Conservation (phyloP, 2,797 vertebrate species). For the Tenualosa ilisha region DNA sequence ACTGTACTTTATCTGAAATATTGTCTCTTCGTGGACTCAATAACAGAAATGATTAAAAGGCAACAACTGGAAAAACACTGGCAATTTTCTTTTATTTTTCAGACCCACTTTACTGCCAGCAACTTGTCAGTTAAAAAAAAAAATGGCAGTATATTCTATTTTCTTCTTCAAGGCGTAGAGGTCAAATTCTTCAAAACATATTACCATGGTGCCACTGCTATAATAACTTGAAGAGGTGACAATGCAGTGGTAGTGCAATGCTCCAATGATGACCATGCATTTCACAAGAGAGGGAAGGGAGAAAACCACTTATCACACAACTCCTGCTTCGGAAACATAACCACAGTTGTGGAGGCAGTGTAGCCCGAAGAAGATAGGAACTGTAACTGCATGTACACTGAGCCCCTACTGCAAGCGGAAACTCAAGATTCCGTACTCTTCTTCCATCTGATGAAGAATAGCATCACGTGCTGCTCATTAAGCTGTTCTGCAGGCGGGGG, state of each 20-base stretch:
- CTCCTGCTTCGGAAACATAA: background rate
- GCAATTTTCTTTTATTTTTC: background rate
- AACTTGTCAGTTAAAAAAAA: background rate
- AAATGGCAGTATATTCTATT: background rate
- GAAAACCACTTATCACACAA: background rate
- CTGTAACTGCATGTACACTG: background rate
- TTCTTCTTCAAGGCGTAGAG: background rate
- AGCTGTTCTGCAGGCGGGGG: constrained; percentile 64
- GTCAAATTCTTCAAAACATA: constrained; percentile 43
- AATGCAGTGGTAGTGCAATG: constrained; percentile 46
- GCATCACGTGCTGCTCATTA: constrained; percentile 69
- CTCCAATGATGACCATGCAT: background rate
- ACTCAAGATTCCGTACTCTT: background rate
- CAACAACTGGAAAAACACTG: background rate
- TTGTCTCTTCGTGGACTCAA: background rate
- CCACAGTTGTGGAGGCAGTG: background rate
- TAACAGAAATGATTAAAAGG: background rate
- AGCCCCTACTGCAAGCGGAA: background rate
- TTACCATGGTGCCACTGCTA: constrained; percentile 68
- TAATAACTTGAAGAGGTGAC: constrained; percentile 46
- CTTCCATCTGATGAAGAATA: constrained; percentile 6
- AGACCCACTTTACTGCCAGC: background rate
- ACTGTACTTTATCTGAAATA: constrained; percentile 4
- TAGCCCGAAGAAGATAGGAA: background rate
- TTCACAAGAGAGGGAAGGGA: background rate